Evolutionary conservation across 2,797 vertebrate genomes (phyloP).

Genomic region (Aotus griseimembra): DNA sequence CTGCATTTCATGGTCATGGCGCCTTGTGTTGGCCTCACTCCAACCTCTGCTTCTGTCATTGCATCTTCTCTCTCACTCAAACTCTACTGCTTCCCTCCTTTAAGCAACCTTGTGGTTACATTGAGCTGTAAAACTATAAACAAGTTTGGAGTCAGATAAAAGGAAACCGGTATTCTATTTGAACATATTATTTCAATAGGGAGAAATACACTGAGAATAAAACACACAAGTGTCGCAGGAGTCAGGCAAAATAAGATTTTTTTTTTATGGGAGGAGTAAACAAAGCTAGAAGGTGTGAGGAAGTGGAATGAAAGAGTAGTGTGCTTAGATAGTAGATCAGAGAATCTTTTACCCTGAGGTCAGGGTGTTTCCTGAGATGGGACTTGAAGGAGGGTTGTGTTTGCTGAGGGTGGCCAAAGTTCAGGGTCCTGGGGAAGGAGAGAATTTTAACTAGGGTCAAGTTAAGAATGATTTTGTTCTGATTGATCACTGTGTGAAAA

Average conservation of each 20-base stretch:
- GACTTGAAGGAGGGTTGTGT: no score
- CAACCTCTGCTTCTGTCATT: neutral
- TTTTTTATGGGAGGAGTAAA: neutral
- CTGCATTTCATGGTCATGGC: fast-evolving
- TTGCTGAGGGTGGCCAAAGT: neutral
- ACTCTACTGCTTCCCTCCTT: neutral
- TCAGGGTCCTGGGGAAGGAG: neutral
- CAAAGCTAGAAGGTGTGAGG: neutral
- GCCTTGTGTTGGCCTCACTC: neutral
- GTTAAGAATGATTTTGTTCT: neutral
- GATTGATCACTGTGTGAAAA: neutral
- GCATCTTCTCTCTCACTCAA: neutral
- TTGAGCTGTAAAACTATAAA: neutral
- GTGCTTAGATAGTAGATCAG: neutral
- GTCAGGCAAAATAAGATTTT: neutral
- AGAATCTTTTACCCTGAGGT: neutral
- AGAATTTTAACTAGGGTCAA: neutral
- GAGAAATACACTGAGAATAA: neutral
- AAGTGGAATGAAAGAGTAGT: neutral
- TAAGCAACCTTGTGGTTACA: neutral
- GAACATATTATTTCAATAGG: neutral
- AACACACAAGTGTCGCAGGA: neutral
- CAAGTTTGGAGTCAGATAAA: neutral
- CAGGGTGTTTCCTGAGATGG: neutral
- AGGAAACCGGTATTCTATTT: neutral